These are phyloP conservation scores for Drosophila borealis DNA, from an alignment of 2,888 invertebrate species.

Conservation along the genomic window DNA sequence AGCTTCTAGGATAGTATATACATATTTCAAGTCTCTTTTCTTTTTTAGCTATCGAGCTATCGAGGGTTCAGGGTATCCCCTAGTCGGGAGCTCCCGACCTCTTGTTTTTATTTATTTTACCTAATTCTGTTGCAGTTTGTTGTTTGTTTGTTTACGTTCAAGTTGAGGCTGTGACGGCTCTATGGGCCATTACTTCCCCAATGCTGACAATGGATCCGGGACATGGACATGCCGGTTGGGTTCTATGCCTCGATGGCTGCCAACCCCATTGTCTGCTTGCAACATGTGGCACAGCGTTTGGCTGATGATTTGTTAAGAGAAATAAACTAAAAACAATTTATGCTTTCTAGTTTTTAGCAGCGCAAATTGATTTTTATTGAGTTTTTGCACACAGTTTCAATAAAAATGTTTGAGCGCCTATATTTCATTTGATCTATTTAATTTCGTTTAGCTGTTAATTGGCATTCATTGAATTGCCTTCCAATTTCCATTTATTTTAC, in stretches of 20 bases:
- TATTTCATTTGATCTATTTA: conserved; percentile 41
- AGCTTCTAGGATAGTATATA: too few relatives aligned
- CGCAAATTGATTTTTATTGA: conserved; percentile 72
- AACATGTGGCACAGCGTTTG: conserved; percentile 4
- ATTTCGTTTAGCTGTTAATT: conserved; percentile 60
- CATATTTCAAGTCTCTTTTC: background rate
- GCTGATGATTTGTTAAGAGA: background rate
- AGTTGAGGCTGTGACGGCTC: conserved; percentile 33
- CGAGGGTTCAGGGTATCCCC: conserved; percentile 23
- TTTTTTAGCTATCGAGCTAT: background rate
- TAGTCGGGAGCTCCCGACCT: conserved; percentile 1
- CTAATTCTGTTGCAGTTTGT: conserved; percentile 33
- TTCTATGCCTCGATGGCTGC: conserved; percentile 40
- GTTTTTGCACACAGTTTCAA: conserved; percentile 71
- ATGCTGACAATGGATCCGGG: conserved; percentile 43
- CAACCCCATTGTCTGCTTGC: conserved; percentile 4
- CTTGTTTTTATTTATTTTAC: conserved; percentile 29
- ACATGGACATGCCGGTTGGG: conserved; percentile 46
- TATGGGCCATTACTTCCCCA: conserved; percentile 51
- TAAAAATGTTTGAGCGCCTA: conserved; percentile 30
- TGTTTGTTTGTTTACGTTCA: conserved; percentile 41
- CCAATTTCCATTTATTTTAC: conserved; percentile 51
- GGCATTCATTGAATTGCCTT: conserved; percentile 72
- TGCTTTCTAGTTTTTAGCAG: conserved; percentile 1
- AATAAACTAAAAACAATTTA: background rate